These are phyloP conservation scores for Tragelaphus scriptus DNA, from an alignment of 2,113 vertebrate genomes.

Conservation along the genomic window DNA sequence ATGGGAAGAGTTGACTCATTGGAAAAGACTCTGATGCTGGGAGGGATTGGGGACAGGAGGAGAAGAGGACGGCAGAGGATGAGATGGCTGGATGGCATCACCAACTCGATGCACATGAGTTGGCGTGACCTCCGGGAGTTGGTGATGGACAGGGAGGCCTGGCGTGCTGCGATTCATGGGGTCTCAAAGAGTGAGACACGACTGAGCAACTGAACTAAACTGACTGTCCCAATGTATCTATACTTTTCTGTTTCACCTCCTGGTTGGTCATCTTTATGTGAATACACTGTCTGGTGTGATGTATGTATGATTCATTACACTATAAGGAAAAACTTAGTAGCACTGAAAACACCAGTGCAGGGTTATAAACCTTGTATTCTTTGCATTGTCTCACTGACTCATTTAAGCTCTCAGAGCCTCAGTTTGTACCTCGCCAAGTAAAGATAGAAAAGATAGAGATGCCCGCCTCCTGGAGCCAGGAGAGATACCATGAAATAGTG, in stretches of 20 bases:
- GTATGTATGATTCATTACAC: neutral
- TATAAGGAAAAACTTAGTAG: neutral
- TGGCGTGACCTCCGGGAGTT: too few relatives aligned
- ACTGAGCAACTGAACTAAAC: too few relatives aligned
- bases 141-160: too few relatives aligned
- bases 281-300: neutral
- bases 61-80: too few relatives aligned
- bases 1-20: too few relatives aligned
- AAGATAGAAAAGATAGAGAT: neutral
- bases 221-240: neutral
- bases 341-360: neutral
- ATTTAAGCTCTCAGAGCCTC: neutral
- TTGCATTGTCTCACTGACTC: neutral
- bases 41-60: too few relatives aligned
- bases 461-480: fast-evolving
- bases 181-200: fast-evolving
- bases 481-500: neutral
- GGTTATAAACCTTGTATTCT: neutral
- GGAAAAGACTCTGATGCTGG: too few relatives aligned
- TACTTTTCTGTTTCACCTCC: neutral
- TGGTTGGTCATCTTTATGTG: neutral
- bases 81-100: too few relatives aligned
- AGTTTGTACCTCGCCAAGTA: neutral
- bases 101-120: too few relatives aligned
- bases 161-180: fast-evolving